Evolutionary conservation across 1,140 invertebrate species (phyloP).

Genomic region (Arctopsyche grandis): DNA sequence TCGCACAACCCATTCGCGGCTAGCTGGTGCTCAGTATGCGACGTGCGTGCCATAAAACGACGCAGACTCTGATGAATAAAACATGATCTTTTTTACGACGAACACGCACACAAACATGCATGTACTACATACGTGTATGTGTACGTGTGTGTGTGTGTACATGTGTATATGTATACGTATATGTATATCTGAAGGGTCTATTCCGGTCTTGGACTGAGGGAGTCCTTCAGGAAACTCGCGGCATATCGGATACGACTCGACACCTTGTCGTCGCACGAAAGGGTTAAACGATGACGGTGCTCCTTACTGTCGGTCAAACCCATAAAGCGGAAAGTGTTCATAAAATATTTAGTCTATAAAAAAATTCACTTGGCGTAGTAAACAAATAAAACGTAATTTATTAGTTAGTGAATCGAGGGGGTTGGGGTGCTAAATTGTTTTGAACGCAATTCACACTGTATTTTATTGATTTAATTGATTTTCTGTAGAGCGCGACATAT

Average conservation of each 20-base stretch:
- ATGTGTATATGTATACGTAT: background rate
- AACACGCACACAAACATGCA: background rate
- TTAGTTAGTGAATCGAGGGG: no score
- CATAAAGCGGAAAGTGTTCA: background rate
- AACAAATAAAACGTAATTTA: no score
- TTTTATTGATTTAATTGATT: no score
- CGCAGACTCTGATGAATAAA: constrained; percentile 49
- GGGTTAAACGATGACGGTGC: background rate
- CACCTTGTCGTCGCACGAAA: background rate
- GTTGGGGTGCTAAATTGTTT: no score
- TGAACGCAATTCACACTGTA: no score
- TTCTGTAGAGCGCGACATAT: no score
- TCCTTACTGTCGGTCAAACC: background rate
- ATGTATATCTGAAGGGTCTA: background rate
- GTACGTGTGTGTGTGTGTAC: background rate
- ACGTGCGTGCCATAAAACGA: constrained; percentile 46
- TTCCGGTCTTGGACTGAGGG: background rate
- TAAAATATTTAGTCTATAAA: no score
- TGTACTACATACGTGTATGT: background rate
- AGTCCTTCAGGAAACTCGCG: no score
- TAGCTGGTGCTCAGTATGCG: constrained; percentile 15
- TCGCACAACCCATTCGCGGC: background rate
- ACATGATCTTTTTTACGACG: constrained; percentile 49
- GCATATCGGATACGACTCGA: no score
- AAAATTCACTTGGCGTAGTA: no score